phyloP scores from a whole-genome alignment of 2,113 vertebrate genomes.

The Chionomys nivalis region DNA sequence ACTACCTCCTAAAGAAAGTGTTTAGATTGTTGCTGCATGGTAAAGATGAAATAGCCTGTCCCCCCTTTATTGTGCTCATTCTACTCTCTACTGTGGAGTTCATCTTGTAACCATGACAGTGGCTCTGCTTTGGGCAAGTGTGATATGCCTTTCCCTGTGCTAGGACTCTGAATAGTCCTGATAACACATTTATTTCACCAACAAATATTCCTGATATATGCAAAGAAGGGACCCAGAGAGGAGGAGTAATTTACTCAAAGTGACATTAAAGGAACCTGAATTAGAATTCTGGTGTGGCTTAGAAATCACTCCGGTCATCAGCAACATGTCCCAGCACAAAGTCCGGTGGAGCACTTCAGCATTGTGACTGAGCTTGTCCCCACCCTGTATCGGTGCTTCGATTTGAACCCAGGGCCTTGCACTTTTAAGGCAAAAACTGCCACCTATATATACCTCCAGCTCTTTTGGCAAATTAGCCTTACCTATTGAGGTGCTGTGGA shows the following conservation, averaged over 20 bases:
- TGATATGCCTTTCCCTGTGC: neutral
- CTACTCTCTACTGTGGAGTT: neutral
- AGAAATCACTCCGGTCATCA: neutral
- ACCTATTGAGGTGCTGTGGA: neutral
- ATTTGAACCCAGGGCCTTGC: neutral
- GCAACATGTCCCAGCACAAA: neutral
- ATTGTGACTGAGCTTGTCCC: neutral
- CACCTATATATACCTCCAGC: neutral
- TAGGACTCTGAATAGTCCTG: neutral
- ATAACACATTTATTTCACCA: neutral
- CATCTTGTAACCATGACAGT: neutral
- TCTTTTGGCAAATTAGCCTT: neutral
- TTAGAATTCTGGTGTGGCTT: neutral
- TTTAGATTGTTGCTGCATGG: neutral
- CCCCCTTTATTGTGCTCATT: neutral
- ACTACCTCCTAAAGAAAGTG: neutral
- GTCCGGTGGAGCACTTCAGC: neutral
- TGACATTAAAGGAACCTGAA: neutral
- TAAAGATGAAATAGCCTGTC: neutral
- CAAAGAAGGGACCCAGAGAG: neutral
- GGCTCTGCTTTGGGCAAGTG: neutral
- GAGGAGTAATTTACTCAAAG: neutral
- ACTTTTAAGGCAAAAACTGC: neutral
- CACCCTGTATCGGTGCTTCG: rapidly evolving
- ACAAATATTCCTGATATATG: neutral